These are phyloP conservation scores for Oophaga sylvatica DNA, from an alignment of 2,797 vertebrate genomes.

Conservation along the genomic window DNA sequence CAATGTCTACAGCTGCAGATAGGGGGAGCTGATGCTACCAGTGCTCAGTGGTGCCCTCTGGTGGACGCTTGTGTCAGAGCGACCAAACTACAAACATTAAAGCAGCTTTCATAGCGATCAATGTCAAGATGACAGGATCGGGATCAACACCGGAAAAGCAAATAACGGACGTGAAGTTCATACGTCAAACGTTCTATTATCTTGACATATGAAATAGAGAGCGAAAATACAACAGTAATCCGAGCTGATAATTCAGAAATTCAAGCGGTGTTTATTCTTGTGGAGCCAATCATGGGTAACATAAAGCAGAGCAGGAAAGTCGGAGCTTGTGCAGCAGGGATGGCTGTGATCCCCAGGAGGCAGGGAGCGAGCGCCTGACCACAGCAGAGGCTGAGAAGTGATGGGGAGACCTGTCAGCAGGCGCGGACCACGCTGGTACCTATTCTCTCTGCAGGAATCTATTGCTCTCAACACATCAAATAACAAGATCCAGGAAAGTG, in stretches of 20 bases:
- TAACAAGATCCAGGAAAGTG: too few species aligned
- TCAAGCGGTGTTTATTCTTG: conserved; percentile 8
- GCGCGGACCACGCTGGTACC: too few species aligned
- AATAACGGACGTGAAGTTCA: neutral
- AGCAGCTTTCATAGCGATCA: neutral
- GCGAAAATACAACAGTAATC: conserved; percentile 12
- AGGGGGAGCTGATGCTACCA: neutral
- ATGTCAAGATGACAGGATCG: neutral
- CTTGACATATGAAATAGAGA: neutral
- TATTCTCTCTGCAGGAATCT: too few species aligned
- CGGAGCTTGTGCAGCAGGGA: neutral
- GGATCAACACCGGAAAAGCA: neutral
- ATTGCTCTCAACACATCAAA: too few species aligned
- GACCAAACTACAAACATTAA: neutral
- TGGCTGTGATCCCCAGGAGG: neutral
- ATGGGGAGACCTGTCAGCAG: neutral
- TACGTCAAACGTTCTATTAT: neutral
- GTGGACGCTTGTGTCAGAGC: neutral
- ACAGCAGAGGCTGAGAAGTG: neutral
- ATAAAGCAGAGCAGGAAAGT: conserved; percentile 20
- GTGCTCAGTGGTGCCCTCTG: neutral
- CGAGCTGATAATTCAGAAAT: conserved; percentile 1
- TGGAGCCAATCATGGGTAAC: conserved; percentile 11
- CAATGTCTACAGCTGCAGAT: neutral
- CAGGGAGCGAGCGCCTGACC: too few species aligned